These are phyloP conservation scores for Drosophila putrida DNA, from an alignment of 2,888 invertebrate species.

Conservation along the genomic window DNA sequence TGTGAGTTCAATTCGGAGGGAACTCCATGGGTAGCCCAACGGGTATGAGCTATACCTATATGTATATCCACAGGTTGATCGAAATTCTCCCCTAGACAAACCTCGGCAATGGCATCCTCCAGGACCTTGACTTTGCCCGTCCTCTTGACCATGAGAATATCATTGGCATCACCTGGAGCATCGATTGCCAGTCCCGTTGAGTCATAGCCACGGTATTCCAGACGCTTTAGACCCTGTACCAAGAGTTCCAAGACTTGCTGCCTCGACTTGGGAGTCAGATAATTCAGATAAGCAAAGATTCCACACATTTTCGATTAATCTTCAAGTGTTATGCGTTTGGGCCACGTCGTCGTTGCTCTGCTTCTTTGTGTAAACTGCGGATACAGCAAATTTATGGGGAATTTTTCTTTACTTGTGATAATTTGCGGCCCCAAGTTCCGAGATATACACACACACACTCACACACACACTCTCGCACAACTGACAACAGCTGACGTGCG, in stretches of 20 bases:
- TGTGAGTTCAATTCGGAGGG: conserved; percentile 97
- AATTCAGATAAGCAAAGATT: conserved; percentile 99
- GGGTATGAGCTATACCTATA: conserved; percentile 98
- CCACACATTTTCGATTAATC: conserved; percentile 87
- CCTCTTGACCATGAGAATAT: conserved; percentile 93
- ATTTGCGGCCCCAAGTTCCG: conserved; percentile 32
- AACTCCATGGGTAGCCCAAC: conserved; percentile 99
- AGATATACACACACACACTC: conserved; percentile 10
- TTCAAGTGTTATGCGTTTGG: not conserved
- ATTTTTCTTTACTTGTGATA: conserved; percentile 43
- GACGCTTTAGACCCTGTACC: conserved; percentile 96
- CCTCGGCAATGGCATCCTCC: conserved; percentile 92
- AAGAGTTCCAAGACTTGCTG: conserved; percentile 96
- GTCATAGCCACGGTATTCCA: conserved; percentile 99
- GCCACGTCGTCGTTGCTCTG: conserved; percentile 53
- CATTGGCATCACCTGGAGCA: conserved; percentile 89
- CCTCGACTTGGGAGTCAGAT: conserved; percentile 97
- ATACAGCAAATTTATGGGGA: conserved; percentile 34
- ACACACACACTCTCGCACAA: conserved; percentile 7
- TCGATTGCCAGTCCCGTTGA: conserved; percentile 98
- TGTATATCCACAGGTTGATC: conserved; percentile 92
- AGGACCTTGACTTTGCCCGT: conserved; percentile 95
- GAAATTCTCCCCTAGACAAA: conserved; percentile 87
- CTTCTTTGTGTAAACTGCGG: conserved; percentile 39
- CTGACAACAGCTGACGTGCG: conserved; percentile 41